A percentile compares a stretch with the other conserved stretches of the same genome.
phyloP scores from a whole-genome alignment of 2,888 invertebrate genomes.

The Scrobipalpa costella region DNA sequence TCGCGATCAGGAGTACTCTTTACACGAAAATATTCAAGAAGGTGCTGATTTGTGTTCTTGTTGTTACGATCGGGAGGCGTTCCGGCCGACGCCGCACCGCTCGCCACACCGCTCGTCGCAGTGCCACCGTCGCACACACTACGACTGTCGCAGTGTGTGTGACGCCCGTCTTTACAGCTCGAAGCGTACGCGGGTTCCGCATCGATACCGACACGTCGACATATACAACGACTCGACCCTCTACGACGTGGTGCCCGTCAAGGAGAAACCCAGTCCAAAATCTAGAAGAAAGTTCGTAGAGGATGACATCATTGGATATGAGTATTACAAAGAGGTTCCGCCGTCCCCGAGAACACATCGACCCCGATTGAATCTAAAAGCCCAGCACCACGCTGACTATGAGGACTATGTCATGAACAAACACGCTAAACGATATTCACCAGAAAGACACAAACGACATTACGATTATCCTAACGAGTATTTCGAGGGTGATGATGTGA shows the following conservation, averaged over 20 bases:
- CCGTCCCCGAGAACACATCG: slow-evolving; percentile 66
- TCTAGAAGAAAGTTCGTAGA: slow-evolving; percentile 57
- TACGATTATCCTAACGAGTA: slow-evolving; percentile 34
- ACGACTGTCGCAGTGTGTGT: slow-evolving; percentile 58
- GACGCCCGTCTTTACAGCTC: slow-evolving; percentile 62
- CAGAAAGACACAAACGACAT: slow-evolving; percentile 36
- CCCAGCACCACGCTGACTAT: slow-evolving; percentile 54
- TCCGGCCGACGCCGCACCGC: slow-evolving; percentile 25
- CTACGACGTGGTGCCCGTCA: slow-evolving; percentile 70
- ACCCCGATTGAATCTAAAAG: slow-evolving; percentile 64
- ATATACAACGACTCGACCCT: slow-evolving; percentile 58
- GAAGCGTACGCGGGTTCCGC: slow-evolving; percentile 46
- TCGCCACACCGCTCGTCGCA: not conserved
- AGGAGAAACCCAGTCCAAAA: slow-evolving; percentile 70
- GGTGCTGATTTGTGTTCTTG: slow-evolving; percentile 60
- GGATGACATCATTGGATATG: slow-evolving; percentile 46
- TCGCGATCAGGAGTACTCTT: slow-evolving; percentile 58
- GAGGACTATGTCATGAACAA: slow-evolving; percentile 46
- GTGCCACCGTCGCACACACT: slow-evolving; percentile 11
- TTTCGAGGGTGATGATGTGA: slow-evolving; percentile 38
- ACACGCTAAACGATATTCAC: slow-evolving; percentile 32
- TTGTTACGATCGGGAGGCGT: slow-evolving; percentile 41
- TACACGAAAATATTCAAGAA: slow-evolving; percentile 47
- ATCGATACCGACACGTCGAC: slow-evolving; percentile 43
- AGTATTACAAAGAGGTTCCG: slow-evolving; percentile 62